Evolutionary conservation across 1,140 invertebrate genomes (phyloP).

Genomic region (Drosophila leontia): DNA sequence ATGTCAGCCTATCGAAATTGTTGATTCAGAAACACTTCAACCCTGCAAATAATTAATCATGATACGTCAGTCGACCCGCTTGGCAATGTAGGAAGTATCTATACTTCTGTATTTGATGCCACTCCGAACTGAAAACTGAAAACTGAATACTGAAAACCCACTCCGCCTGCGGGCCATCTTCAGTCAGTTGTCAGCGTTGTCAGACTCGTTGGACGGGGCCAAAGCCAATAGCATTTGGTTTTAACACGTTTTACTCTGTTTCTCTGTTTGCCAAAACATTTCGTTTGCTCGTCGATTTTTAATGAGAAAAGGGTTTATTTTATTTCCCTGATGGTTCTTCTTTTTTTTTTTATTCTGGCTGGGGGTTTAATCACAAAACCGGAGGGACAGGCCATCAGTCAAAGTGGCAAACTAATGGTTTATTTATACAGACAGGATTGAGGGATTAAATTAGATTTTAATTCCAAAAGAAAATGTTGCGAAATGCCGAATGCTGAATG

Average conservation of each 20-base stretch:
- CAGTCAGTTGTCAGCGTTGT: conserved; percentile 50
- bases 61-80: conserved; percentile 30
- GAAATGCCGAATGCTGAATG: conserved; percentile 26
- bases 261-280: conserved; percentile 51
- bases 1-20: conserved; percentile 49
- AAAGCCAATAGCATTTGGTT: conserved; percentile 55
- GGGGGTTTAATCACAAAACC: conserved; percentile 38
- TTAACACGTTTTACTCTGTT: conserved; percentile 56
- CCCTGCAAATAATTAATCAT: conserved; percentile 61
- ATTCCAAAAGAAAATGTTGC: conserved; percentile 41
- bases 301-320: conserved; percentile 61
- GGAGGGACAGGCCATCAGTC: conserved; percentile 53
- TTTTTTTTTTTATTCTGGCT: not conserved
- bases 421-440: conserved; percentile 53
- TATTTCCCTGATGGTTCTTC: conserved; percentile 9
- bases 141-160: conserved; percentile 31
- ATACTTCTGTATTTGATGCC: conserved; percentile 10
- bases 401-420: conserved; percentile 51
- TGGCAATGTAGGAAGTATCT: conserved; percentile 37
- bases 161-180: conserved; percentile 44
- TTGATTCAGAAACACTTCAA: conserved; percentile 46
- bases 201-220: conserved; percentile 35
- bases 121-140: conserved; percentile 12
- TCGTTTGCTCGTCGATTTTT: conserved; percentile 52
- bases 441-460: conserved; percentile 56